Evolutionary conservation across 1,140 invertebrate species (phyloP).

Genomic region (Lordiphosa mommai): DNA sequence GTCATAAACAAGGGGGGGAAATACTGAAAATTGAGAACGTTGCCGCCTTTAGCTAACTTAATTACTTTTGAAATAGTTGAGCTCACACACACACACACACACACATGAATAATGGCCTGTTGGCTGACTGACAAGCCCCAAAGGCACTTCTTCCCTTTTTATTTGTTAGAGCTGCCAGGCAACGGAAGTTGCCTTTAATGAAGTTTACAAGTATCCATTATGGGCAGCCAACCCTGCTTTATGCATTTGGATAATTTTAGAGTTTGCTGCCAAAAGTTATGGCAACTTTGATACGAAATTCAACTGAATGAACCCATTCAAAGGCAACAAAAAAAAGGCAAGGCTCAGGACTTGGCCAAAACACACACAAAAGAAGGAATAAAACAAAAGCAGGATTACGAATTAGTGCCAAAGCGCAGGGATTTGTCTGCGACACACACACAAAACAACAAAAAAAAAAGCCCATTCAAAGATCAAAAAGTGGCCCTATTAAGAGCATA

Average conservation of each 20-base stretch:
- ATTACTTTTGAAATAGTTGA: slow-evolving; percentile 72
- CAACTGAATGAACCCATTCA: slow-evolving; percentile 1
- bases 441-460: no score
- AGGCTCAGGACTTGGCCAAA: slow-evolving; percentile 8
- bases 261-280: no score
- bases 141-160: neutral
- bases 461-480: no score
- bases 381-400: no score
- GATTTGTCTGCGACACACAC: no score
- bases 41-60: slow-evolving; percentile 67
- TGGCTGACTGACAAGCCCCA: slow-evolving; percentile 4
- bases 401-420: no score
- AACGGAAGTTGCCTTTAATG: slow-evolving; percentile 59
- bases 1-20: slow-evolving; percentile 21
- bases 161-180: slow-evolving; percentile 4
- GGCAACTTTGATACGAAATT: no score
- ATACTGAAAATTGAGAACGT: slow-evolving; percentile 18
- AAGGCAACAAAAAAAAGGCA: no score
- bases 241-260: neutral
- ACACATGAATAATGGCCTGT: slow-evolving; percentile 2
- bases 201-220: slow-evolving; percentile 35
- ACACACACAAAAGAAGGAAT: neutral
- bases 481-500: no score
- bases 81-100: slow-evolving; percentile 27
- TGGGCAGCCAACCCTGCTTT: slow-evolving; percentile 2